These are phyloP conservation scores for Temnothorax unifasciatus DNA, from an alignment of 2,888 invertebrate species.

Conservation along the genomic window DNA sequence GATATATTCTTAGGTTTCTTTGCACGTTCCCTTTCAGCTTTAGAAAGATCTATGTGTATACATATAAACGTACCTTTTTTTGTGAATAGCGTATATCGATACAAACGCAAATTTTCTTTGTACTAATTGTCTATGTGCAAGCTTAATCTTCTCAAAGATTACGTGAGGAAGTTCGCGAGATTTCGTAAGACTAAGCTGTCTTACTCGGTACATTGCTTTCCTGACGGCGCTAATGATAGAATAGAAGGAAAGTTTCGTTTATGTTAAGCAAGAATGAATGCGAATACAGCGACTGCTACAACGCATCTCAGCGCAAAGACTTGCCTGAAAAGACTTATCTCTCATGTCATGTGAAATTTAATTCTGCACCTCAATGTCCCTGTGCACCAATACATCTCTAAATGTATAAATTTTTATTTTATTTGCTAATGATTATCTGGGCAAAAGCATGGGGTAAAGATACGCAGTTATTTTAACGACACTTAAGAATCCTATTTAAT, in stretches of 20 bases:
- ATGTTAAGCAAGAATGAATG: neutral
- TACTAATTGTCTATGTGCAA: neutral
- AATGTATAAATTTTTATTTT: neutral
- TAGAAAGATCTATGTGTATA: neutral
- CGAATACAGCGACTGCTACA: neutral
- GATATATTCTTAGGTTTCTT: neutral
- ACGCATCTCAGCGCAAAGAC: neutral
- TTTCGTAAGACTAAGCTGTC: neutral
- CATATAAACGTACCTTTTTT: neutral
- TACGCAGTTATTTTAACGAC: neutral
- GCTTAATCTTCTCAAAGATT: slow-evolving; percentile 7
- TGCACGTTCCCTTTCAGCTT: neutral
- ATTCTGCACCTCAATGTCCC: neutral
- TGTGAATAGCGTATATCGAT: neutral
- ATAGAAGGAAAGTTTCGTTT: slow-evolving; percentile 1
- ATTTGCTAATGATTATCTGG: neutral
- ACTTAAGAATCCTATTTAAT: neutral
- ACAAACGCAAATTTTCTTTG: neutral
- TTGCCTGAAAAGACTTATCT: neutral
- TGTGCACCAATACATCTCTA: neutral
- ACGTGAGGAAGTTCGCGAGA: neutral
- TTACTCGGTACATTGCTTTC: neutral
- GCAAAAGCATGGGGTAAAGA: neutral
- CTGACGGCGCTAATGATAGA: neutral
- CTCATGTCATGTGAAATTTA: neutral